Conservation (phyloP, 2,113 vertebrate species). For the Ondatra zibethicus region DNA sequence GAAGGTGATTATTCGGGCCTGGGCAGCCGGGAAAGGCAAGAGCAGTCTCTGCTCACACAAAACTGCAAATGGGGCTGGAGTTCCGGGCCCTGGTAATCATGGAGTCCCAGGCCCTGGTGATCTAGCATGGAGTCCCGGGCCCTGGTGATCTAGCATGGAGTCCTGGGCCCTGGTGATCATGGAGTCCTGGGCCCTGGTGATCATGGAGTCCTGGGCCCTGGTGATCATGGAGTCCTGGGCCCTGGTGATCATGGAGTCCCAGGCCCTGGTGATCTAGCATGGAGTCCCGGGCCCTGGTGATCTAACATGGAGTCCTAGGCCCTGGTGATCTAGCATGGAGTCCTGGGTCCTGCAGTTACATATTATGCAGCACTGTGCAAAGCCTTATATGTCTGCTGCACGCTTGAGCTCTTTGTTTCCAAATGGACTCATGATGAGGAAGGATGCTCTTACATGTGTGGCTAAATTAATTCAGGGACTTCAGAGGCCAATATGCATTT, state of each 20-base stretch:
- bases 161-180: accelerated
- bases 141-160: background rate
- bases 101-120: accelerated
- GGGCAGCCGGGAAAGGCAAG: too few species aligned
- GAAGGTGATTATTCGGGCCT: too few species aligned
- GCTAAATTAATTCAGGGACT: conserved; percentile 18
- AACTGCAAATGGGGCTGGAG: too few species aligned
- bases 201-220: background rate
- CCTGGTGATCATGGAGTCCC: background rate
- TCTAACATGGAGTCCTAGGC: background rate
- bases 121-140: too few species aligned
- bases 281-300: background rate
- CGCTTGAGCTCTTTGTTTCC: background rate
- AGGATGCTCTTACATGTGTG: background rate
- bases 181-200: background rate
- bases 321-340: too few species aligned
- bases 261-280: background rate
- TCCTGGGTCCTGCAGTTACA: background rate
- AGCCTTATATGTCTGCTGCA: background rate
- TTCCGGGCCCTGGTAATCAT: too few species aligned
- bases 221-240: background rate
- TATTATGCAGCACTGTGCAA: background rate
- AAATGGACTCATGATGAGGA: background rate
- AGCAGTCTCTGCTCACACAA: too few species aligned
- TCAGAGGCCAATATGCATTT: background rate